Base-by-base conservation (phyloP, 2,797 vertebrate species). In the Sebastes vulpes region DNA sequence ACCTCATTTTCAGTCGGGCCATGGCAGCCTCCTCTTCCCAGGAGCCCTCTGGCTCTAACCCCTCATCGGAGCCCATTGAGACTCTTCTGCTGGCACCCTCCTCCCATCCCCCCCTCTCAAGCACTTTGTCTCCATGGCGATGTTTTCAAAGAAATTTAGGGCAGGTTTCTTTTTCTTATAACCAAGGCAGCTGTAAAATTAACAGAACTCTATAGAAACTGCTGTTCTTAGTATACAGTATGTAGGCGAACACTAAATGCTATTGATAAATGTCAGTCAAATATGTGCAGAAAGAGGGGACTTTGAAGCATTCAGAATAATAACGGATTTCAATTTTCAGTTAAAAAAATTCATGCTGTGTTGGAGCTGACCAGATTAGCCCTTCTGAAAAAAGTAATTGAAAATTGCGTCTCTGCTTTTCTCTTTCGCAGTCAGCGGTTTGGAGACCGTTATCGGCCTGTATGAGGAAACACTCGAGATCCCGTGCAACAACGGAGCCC, bases 391-490 rank as follows among this genome's bases (percentile, higher is more conserved):
- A 82, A 83, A 63, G 32, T 76, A 73, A 82, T 59, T 88, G 28
- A 84, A 75, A 78, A 79, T 23, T 67, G 57, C 60, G 16, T 16
- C 38, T 64, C 3, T 79, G 48, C 23, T 88, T 83, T 67, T 88
- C 59, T 89, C 32, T 84, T 67, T 79, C 21, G 16, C 89, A 95
- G 95, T 83, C 72, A 84, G 84, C 38, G 70, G 79, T 81, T 23
- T 86, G 68, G 53, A 77, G 21, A 87, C 81, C 0, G 60, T 96
- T 16, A 68, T 31, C 23, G 94, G 96, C 58, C 56, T 76, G 65
- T 95, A 95, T 66, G 96, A 93, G 8, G 85, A 95, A 56, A 95
- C 90, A 1, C 68, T 96, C 1, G 89, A 91, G 83, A 91, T 96
- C 75, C 96, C 95, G 4, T 96, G 96, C 91, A 89, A 91, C 75